Conservation (phyloP, 2,113 vertebrate species). For the Todiramphus chloris region DNA sequence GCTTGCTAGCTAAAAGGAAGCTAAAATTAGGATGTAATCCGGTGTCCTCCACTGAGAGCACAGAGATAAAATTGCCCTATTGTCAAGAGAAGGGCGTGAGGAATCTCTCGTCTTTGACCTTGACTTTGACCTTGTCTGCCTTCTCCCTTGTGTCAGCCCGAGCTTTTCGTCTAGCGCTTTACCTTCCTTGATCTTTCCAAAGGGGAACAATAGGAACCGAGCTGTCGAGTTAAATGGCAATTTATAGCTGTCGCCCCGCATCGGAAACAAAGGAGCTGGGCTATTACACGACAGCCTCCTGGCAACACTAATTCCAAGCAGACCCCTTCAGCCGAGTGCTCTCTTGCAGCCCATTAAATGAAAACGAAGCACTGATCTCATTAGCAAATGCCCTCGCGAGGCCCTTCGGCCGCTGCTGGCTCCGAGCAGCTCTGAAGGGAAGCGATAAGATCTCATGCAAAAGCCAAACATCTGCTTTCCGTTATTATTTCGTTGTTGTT, state of each 20-base stretch:
- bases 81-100: neutral
- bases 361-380: neutral
- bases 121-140: constrained; percentile 32
- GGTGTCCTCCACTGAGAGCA: neutral
- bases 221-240: constrained; percentile 29
- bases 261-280: neutral
- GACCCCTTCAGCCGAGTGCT: neutral
- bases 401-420: neutral
- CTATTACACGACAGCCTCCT: neutral
- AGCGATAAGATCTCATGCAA: accelerated
- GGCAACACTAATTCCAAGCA: neutral
- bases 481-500: too few species aligned
- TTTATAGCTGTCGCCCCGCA: neutral
- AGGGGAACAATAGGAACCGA: neutral
- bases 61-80: neutral
- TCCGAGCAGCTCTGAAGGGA: neutral
- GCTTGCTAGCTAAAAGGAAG: neutral
- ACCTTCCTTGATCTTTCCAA: neutral
- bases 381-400: neutral
- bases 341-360: neutral
- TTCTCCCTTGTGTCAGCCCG: neutral
- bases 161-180: neutral
- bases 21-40: neutral
- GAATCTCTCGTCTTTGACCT: neutral
- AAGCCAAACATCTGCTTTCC: neutral